Base-by-base conservation (phyloP, 2,888 invertebrate species). In the Pimpla rufipes region DNA sequence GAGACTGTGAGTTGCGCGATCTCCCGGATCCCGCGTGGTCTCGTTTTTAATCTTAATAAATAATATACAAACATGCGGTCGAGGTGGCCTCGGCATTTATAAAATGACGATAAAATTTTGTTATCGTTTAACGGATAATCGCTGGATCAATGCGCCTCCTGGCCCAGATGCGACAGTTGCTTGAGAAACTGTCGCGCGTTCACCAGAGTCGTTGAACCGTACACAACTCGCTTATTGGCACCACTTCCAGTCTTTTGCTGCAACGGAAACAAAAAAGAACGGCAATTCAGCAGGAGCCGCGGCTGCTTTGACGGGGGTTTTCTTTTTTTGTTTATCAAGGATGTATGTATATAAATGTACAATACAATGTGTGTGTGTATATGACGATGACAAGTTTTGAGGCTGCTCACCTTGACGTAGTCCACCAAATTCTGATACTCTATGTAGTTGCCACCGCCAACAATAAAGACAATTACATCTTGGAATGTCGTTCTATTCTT, bases 401-500 rank as follows among this genome's bases (percentile, higher is more conserved):
- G 11, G 45, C 62, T 57, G 79, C 85, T 84, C 92, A 96, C 96
- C 95, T 97, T 98, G 45, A 97, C 97, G 91, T 98, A 98, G 93
- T 99, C 99, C 73, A 97, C 96, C 81, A 99, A 95, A 95, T 99
- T 99, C 93, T 99, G 99, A 93, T 99, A 99, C 94, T 99, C 99
- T 91, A 99, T 99, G 92, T 99, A 99, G 95, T 99, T 99, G 67
- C 99, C 98, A 81, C 98, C 98, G 57, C 98, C 98, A 57, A 98
- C 97, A 77, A 98, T 94, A 93, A 98, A 98, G 10, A 98, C 98
- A 79, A 98, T 96, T 3, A 98, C 98, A 93, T 98, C 98, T 89
- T 96, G 96, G 93, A 98, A 98, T 89, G 95, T 91, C 89, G 94
- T 92, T 91, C 95, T 93, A 94, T 95, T 95, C 94, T 96, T 95